A percentile compares a stretch with the other conserved stretches of the same genome.
These are phyloP conservation scores for Pampusana beccarii DNA, from an alignment of 2,113 vertebrate genomes.

Conservation along the genomic window DNA sequence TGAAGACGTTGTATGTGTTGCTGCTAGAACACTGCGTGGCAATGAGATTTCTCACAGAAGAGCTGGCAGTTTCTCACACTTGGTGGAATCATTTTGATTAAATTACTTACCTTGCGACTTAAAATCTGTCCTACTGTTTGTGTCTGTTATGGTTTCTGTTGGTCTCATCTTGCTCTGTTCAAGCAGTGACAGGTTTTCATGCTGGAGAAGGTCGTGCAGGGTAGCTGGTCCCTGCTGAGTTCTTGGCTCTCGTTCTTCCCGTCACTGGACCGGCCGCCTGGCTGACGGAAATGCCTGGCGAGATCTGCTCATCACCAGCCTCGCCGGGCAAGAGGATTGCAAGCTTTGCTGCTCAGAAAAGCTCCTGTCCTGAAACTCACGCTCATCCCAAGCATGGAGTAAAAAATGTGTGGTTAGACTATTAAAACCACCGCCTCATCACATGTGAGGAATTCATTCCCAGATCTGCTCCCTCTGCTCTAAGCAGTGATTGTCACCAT, in stretches of 20 bases:
- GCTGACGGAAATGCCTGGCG: neutral
- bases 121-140: neutral
- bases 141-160: neutral
- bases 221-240: neutral
- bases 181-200: neutral
- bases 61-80: neutral
- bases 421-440: neutral
- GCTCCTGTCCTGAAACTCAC: neutral
- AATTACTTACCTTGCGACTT: neutral
- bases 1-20: neutral
- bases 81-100: neutral
- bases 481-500: neutral
- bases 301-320: neutral
- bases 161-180: neutral
- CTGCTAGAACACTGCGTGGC: neutral
- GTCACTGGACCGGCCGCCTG: rapidly evolving
- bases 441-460: neutral
- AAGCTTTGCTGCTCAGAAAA: neutral
- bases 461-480: neutral
- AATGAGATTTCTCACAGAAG: neutral
- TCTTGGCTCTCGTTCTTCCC: neutral
- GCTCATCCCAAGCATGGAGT: neutral
- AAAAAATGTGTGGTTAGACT: neutral
- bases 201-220: neutral
- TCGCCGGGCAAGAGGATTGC: rapidly evolving